A percentile compares a stretch with the other conserved stretches of the same genome.
Conservation (phyloP, 2,888 invertebrate species). For the Hypsopygia costalis region DNA sequence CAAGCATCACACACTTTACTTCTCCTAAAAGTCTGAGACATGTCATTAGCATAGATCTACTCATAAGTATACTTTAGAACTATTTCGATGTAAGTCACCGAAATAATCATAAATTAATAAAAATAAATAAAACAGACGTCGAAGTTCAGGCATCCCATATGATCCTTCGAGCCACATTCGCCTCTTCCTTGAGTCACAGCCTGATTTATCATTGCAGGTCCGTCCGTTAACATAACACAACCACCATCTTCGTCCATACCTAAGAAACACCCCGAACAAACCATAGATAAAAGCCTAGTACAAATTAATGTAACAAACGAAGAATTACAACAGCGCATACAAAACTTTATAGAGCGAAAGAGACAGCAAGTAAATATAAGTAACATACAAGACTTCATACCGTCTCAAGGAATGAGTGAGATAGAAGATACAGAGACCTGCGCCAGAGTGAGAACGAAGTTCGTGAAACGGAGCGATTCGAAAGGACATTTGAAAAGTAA, state of each 20-base stretch:
- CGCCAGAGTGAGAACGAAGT: constrained; percentile 87
- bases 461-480: constrained; percentile 85
- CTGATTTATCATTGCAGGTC: constrained; percentile 18
- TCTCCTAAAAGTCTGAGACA: too few species aligned
- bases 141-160: too few species aligned
- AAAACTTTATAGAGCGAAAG: constrained; percentile 88
- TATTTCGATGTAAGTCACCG: too few species aligned
- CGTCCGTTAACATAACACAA: constrained; percentile 18
- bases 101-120: too few species aligned
- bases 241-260: constrained; percentile 8
- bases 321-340: constrained; percentile 85
- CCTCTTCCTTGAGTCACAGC: not conserved
- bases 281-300: constrained; percentile 66
- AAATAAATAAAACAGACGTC: too few species aligned
- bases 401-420: constrained; percentile 38
- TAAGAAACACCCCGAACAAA: constrained; percentile 1
- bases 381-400: constrained; percentile 89
- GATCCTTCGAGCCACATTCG: constrained; percentile 2
- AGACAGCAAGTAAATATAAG: constrained; percentile 85
- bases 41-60: too few species aligned
- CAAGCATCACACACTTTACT: too few species aligned
- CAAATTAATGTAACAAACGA: constrained; percentile 85
- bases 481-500: constrained; percentile 91
- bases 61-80: too few species aligned
- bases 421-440: constrained; percentile 81